phyloP scores from a whole-genome alignment of 2,797 vertebrate species.

The Aeoliscus strigatus region DNA sequence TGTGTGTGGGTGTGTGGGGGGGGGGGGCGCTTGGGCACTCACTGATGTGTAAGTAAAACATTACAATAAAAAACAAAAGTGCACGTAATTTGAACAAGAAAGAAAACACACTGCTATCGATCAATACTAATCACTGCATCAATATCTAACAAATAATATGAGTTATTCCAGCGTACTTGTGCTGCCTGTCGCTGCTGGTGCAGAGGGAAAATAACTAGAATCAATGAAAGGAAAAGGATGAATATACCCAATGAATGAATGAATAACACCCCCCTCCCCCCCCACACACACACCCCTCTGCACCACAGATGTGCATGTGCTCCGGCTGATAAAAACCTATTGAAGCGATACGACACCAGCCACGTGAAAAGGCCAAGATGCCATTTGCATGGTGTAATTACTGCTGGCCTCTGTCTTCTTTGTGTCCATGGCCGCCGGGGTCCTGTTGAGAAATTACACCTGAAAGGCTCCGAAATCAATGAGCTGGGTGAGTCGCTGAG shows the following conservation, averaged over 20 bases:
- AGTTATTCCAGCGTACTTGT: no score
- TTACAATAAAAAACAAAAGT: no score
- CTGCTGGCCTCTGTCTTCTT: slow-evolving; percentile 78
- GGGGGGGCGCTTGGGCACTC: no score
- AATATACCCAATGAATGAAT: slow-evolving; percentile 48
- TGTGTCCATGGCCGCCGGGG: slow-evolving; percentile 80
- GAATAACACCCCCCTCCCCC: slow-evolving; percentile 15
- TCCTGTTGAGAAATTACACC: slow-evolving; percentile 77
- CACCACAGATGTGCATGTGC: slow-evolving; percentile 83
- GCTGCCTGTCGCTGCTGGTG: no score
- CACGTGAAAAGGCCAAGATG: slow-evolving; percentile 81
- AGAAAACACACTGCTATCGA: no score
- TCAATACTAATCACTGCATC: no score
- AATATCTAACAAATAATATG: no score
- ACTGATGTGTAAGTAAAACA: no score
- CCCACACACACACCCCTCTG: slow-evolving; percentile 45
- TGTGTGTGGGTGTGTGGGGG: not conserved
- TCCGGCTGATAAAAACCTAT: slow-evolving; percentile 87
- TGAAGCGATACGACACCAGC: slow-evolving; percentile 80
- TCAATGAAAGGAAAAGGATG: slow-evolving; percentile 23
- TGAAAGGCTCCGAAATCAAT: slow-evolving; percentile 74
- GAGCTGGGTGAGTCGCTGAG: slow-evolving; percentile 68
- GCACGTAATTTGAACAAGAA: no score
- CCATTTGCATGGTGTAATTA: slow-evolving; percentile 97
- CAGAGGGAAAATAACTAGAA: slow-evolving; percentile 2